phyloP scores from a whole-genome alignment of 2,888 invertebrate genomes.

The Dynastes hyllus region DNA sequence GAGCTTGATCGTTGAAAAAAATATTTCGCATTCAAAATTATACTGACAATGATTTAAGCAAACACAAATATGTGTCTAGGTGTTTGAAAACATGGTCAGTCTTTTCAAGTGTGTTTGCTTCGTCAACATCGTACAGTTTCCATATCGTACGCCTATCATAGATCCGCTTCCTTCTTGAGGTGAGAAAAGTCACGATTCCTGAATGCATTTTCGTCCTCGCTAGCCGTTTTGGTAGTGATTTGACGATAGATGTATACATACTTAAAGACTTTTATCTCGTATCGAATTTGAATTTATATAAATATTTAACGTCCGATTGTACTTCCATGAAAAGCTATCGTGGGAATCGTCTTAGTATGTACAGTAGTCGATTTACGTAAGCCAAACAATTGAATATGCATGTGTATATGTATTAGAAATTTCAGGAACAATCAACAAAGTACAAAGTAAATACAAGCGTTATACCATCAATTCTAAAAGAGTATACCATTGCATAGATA shows the following conservation, averaged over 20 bases:
- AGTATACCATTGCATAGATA: no score
- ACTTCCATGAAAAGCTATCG: no score
- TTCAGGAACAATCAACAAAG: no score
- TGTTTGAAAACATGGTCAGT: constrained; percentile 3
- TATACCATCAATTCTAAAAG: no score
- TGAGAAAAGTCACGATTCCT: neutral
- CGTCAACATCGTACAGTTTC: constrained; percentile 1
- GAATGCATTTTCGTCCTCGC: neutral
- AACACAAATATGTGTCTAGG: constrained; percentile 6
- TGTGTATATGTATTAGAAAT: no score
- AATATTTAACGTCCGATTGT: constrained; percentile 1
- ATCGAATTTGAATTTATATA: neutral
- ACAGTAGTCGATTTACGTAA: no score
- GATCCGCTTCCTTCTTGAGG: neutral
- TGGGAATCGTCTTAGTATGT: no score
- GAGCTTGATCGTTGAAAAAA: neutral
- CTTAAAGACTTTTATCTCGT: neutral
- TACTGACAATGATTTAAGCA: constrained; percentile 16
- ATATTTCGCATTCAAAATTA: constrained; percentile 17
- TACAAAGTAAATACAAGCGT: no score
- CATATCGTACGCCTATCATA: neutral
- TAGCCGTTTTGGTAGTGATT: neutral
- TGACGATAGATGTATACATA: neutral
- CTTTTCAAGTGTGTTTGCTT: constrained; percentile 23
- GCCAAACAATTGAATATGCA: no score